These are phyloP conservation scores for Gopherus evgoodei DNA, from an alignment of 2,113 vertebrate species.

Conservation along the genomic window DNA sequence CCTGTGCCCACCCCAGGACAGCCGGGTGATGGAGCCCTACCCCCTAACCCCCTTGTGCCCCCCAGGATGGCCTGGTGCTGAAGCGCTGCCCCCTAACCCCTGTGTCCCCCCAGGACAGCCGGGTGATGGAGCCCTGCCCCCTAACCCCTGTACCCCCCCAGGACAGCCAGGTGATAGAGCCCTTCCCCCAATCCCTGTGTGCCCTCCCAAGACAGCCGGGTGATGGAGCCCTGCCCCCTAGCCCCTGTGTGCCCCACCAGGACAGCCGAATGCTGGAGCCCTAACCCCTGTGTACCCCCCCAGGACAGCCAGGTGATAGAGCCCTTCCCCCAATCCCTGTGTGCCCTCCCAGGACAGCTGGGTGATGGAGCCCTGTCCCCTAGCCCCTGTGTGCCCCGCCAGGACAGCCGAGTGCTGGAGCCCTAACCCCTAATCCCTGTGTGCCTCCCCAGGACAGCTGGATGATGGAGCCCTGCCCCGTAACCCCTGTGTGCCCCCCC, in stretches of 20 bases:
- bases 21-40: neutral
- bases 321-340: too few relatives aligned
- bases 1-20: neutral
- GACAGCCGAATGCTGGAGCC: neutral
- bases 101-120: too few relatives aligned
- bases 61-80: too few relatives aligned
- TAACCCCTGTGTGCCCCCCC: neutral
- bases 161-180: constrained; percentile 81
- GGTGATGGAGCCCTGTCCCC: too few relatives aligned
- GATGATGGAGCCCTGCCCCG: constrained; percentile 34
- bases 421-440: neutral
- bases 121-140: accelerated
- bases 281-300: neutral
- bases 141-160: neutral
- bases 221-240: too few relatives aligned
- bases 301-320: constrained; percentile 50
- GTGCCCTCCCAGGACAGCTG: too few relatives aligned
- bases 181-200: constrained; percentile 55
- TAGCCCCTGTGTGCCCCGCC: too few relatives aligned
- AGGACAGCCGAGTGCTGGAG: too few relatives aligned
- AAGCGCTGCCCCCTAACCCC: too few relatives aligned
- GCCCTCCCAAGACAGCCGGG: constrained; percentile 37
- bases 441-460: constrained; percentile 82
- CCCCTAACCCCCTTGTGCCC: too few relatives aligned
- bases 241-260: too few relatives aligned